Conservation (phyloP, 1,140 invertebrate species). For the Drosophila arawakana region DNA sequence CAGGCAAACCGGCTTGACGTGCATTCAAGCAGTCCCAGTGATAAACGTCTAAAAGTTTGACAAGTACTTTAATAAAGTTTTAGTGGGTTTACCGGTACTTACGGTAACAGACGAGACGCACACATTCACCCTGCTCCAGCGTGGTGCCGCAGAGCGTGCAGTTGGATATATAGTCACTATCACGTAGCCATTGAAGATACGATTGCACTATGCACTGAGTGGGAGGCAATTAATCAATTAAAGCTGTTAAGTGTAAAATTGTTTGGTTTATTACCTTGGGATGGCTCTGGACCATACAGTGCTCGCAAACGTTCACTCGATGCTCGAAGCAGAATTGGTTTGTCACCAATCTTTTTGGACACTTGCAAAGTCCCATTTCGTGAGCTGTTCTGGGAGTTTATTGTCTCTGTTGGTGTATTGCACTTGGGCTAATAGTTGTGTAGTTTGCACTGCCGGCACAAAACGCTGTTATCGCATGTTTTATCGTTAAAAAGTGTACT, state of each 20-base stretch:
- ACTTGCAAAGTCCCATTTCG: conserved; percentile 98
- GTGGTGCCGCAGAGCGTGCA: conserved; percentile 94
- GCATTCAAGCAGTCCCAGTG: conserved; percentile 83
- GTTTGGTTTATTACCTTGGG: conserved; percentile 90
- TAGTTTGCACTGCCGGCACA: not conserved
- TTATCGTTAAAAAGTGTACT: conserved; percentile 2
- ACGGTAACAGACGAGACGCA: conserved; percentile 95
- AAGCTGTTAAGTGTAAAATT: too few relatives aligned
- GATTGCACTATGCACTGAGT: conserved; percentile 98
- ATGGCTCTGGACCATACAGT: conserved; percentile 98
- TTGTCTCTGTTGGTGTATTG: conserved; percentile 19
- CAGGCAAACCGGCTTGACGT: conserved; percentile 75
- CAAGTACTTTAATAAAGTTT: not conserved
- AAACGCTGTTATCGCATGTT: conserved; percentile 55
- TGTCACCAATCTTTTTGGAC: conserved; percentile 97
- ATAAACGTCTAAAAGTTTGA: conserved; percentile 67
- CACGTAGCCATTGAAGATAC: conserved; percentile 98
- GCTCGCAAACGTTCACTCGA: conserved; percentile 98
- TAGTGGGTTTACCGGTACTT: conserved; percentile 71
- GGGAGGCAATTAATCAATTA: conserved; percentile 35
- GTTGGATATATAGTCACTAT: conserved; percentile 97
- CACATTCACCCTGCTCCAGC: conserved; percentile 93
- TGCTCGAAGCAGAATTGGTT: conserved; percentile 99
- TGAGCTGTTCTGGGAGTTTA: conserved; percentile 1
- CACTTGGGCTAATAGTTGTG: conserved; percentile 28